Evolutionary conservation across 1,140 invertebrate species (phyloP).

Genomic region (Wiebesia pumilae): DNA sequence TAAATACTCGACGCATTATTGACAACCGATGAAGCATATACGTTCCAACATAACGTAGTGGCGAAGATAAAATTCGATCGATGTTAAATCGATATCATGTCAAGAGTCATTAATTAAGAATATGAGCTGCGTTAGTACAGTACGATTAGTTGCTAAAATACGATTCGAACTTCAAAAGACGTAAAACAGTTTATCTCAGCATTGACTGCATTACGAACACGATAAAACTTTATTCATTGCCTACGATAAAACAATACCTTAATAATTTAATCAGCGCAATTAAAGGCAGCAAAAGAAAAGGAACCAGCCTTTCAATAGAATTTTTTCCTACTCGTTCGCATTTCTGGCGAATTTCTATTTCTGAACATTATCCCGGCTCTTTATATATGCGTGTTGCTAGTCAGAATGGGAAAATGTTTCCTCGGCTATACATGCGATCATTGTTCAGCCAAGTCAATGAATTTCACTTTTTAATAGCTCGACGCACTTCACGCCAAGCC

Average conservation of each 20-base stretch:
- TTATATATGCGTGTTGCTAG: not conserved
- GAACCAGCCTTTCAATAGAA: conserved; percentile 1
- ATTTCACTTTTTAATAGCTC: conserved; percentile 61
- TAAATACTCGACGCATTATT: not conserved
- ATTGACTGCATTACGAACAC: conserved; percentile 30
- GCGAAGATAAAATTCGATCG: not conserved
- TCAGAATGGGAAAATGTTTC: not conserved
- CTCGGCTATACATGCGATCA: conserved; percentile 14
- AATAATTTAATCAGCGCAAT: conserved; percentile 40
- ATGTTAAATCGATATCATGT: not conserved
- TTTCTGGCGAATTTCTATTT: conserved; percentile 19
- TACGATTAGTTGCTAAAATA: conserved; percentile 5
- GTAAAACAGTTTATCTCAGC: conserved; percentile 20
- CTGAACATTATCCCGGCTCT: not conserved
- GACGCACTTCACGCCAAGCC: conserved; percentile 53
- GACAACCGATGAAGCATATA: conserved; percentile 5
- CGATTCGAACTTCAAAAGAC: conserved; percentile 6
- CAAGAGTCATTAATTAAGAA: conserved; percentile 12
- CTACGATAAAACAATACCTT: conserved; percentile 38
- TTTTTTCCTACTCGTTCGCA: not conserved
- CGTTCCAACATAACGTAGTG: not conserved
- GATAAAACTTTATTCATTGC: conserved; percentile 28
- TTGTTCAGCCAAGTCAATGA: conserved; percentile 46
- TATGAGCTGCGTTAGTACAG: not conserved
- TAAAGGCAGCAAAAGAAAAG: conserved; percentile 20